These are phyloP conservation scores for Polypterus bichir DNA, from an alignment of 2,113 vertebrate species.

Conservation along the genomic window DNA sequence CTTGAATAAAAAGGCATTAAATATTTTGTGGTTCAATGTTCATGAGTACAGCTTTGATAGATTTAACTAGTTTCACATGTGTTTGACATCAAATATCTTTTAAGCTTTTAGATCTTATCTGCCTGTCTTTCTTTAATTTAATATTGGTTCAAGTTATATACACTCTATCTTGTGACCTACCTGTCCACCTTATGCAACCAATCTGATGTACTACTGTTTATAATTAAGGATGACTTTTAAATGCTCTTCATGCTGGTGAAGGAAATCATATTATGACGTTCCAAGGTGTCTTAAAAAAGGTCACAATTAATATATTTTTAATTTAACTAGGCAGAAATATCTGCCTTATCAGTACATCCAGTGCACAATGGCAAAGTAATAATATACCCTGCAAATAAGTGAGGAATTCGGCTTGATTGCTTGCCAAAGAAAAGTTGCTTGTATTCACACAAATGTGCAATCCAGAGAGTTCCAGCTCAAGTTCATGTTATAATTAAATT, in stretches of 20 bases:
- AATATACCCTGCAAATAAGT: constrained; percentile 8
- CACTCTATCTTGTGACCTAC: no score
- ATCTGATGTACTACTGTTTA: no score
- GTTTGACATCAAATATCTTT: no score
- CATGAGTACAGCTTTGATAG: no score
- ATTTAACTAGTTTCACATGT: no score
- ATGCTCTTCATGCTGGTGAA: neutral
- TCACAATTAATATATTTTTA: constrained; percentile 2
- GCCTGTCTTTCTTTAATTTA: no score
- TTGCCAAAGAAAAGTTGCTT: neutral
- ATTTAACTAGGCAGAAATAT: constrained; percentile 1
- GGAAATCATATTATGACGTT: constrained; percentile 1
- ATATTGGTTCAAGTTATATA: no score
- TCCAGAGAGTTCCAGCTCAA: neutral
- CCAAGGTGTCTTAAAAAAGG: constrained; percentile 1
- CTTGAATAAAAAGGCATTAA: no score
- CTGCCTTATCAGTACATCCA: constrained; percentile 4
- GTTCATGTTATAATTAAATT: neutral
- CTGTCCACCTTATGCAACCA: no score
- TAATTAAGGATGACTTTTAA: neutral
- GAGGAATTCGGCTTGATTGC: constrained; percentile 5
- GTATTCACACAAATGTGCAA: neutral
- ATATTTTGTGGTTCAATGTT: no score
- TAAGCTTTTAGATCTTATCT: no score
- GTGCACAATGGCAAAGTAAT: constrained; percentile 2